Percentiles rank a stretch among this genome's conserved stretches.
These are phyloP conservation scores for Oxyura jamaicensis DNA, from an alignment of 2,113 vertebrate genomes.

Conservation along the genomic window DNA sequence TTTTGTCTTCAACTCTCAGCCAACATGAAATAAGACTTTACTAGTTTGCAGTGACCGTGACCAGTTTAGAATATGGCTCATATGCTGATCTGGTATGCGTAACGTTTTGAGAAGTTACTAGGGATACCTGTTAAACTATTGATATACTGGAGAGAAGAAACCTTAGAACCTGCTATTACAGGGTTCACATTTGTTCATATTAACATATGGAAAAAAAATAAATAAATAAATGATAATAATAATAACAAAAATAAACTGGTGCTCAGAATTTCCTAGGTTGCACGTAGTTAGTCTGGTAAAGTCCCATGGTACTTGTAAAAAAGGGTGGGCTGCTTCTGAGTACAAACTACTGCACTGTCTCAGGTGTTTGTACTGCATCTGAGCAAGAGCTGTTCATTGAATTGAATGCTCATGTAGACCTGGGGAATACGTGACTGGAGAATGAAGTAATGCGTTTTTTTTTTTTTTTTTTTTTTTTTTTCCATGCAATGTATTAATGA, in stretches of 20 bases:
- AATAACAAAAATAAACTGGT: too few relatives aligned
- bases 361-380: not conserved
- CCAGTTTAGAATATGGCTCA: not conserved
- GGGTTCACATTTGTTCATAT: not conserved
- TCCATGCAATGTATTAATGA: not conserved
- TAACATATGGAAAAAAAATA: not conserved
- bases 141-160: not conserved
- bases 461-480: not conserved
- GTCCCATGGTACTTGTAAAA: not conserved
- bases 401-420: not conserved
- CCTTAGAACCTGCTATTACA: not conserved
- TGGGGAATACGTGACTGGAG: not conserved
- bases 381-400: not conserved
- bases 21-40: not conserved
- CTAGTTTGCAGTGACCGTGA: not conserved
- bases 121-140: not conserved
- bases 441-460: not conserved
- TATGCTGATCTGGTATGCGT: not conserved
- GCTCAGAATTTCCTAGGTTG: not conserved
- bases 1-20: not conserved
- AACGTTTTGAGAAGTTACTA: not conserved
- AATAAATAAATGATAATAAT: not conserved
- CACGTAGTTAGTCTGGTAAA: not conserved
- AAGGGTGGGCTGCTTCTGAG: not conserved
- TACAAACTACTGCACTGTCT: not conserved